Evolutionary conservation across 2,888 invertebrate genomes (phyloP).

Genomic region (Eupithecia tripunctaria): DNA sequence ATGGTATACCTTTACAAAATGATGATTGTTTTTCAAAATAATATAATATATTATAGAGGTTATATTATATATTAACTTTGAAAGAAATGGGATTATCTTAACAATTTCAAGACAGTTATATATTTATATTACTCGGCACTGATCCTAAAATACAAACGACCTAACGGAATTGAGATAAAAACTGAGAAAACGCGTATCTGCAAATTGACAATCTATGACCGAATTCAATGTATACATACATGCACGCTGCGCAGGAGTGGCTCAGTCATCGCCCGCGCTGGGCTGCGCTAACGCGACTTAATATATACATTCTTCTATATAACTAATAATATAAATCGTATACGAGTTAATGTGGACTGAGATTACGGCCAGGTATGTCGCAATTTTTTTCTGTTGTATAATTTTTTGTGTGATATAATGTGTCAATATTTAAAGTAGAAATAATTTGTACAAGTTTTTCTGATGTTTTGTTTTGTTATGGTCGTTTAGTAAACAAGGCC

Average conservation of each 20-base stretch:
- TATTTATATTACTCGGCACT: background rate
- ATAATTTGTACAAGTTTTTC: background rate
- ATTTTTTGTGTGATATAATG: slow-evolving; percentile 9
- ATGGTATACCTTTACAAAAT: no score
- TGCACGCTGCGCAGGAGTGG: slow-evolving; percentile 54
- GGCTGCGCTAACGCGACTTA: slow-evolving; percentile 55
- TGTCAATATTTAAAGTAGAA: background rate
- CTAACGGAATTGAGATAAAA: background rate
- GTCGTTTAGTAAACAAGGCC: background rate
- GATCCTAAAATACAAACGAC: slow-evolving; percentile 9
- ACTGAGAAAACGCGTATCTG: slow-evolving; percentile 51
- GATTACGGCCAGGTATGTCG: slow-evolving; percentile 27
- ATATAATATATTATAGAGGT: no score
- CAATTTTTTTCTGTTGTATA: slow-evolving; percentile 18
- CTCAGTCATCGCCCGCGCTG: slow-evolving; percentile 71
- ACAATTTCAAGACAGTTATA: slow-evolving; percentile 10
- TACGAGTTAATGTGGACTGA: slow-evolving; percentile 18
- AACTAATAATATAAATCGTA: slow-evolving; percentile 15
- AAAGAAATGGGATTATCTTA: background rate
- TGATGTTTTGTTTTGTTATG: background rate
- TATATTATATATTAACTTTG: no score
- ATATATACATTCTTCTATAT: background rate
- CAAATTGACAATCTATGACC: slow-evolving; percentile 58
- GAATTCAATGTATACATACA: slow-evolving; percentile 33
- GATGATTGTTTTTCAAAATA: no score